Evolutionary conservation across 2,797 vertebrate genomes (phyloP).

Genomic region (Sebastolobus alascanus): DNA sequence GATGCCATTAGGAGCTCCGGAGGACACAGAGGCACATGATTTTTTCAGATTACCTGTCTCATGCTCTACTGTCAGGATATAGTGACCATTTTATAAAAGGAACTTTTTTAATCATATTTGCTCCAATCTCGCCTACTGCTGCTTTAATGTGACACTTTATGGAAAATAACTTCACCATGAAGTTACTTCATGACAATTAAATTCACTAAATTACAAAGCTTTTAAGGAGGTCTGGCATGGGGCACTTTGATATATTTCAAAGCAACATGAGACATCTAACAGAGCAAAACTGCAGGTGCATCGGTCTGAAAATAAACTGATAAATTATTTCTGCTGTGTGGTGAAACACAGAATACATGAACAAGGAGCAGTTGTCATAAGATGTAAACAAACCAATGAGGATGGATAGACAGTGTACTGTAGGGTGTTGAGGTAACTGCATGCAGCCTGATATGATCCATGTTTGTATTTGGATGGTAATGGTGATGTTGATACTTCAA

Average conservation of each 20-base stretch:
- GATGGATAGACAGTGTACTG: background rate
- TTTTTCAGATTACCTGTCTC: too few species aligned
- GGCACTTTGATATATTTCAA: constrained; percentile 31
- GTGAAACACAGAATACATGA: background rate
- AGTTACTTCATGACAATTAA: background rate
- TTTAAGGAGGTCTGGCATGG: constrained; percentile 11
- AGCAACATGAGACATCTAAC: constrained; percentile 1
- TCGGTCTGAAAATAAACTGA: background rate
- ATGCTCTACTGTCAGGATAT: too few species aligned
- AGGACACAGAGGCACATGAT: too few species aligned
- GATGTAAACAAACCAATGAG: background rate
- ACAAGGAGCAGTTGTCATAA: background rate
- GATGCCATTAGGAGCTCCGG: too few species aligned
- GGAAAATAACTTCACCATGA: background rate
- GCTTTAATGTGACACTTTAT: background rate
- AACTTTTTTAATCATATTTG: too few species aligned
- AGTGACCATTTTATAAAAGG: too few species aligned
- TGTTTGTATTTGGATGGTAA: background rate
- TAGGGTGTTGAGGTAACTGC: background rate
- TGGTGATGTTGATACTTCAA: background rate
- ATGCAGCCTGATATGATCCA: background rate
- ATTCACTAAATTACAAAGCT: background rate
- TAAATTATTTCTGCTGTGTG: background rate
- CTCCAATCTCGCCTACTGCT: too few species aligned
- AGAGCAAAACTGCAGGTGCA: background rate